Evolutionary conservation across 2,888 invertebrate genomes (phyloP).

Genomic region (Aphodius sticticus): DNA sequence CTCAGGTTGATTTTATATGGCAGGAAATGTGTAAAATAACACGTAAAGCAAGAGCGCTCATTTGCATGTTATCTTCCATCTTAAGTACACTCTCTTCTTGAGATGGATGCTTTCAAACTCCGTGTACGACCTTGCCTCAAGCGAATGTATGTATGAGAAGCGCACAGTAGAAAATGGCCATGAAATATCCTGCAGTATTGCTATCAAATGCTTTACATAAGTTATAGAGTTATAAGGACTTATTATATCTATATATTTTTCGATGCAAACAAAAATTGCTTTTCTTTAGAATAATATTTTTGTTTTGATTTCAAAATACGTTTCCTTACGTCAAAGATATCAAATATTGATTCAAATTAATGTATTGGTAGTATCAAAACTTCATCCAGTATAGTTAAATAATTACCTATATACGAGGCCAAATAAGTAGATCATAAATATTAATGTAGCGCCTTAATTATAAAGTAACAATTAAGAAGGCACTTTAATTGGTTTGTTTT

Average conservation of each 20-base stretch:
- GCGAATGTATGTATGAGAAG: not conserved
- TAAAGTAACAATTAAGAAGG: not conserved
- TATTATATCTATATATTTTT: too few relatives aligned
- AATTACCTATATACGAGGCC: not conserved
- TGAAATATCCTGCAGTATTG: too few relatives aligned
- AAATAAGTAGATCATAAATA: not conserved
- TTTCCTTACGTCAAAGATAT: too few relatives aligned
- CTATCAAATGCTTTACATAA: too few relatives aligned
- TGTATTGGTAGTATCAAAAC: too few relatives aligned
- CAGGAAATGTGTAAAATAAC: not conserved
- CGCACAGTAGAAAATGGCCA: too few relatives aligned
- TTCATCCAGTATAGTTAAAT: too few relatives aligned
- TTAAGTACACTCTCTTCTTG: not conserved
- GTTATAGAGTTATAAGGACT: too few relatives aligned
- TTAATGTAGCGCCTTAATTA: not conserved
- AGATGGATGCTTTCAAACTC: not conserved
- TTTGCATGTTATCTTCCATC: not conserved
- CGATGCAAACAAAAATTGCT: too few relatives aligned
- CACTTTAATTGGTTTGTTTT: slow-evolving; percentile 4
- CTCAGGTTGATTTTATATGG: not conserved
- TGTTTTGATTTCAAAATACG: too few relatives aligned
- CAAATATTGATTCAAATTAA: too few relatives aligned
- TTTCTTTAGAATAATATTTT: too few relatives aligned
- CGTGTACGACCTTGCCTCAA: not conserved
- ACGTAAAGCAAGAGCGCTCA: not conserved